A percentile compares a stretch with the other conserved stretches of the same genome.
phyloP scores from a whole-genome alignment of 2,888 invertebrate species.

The Buathra laborator region DNA sequence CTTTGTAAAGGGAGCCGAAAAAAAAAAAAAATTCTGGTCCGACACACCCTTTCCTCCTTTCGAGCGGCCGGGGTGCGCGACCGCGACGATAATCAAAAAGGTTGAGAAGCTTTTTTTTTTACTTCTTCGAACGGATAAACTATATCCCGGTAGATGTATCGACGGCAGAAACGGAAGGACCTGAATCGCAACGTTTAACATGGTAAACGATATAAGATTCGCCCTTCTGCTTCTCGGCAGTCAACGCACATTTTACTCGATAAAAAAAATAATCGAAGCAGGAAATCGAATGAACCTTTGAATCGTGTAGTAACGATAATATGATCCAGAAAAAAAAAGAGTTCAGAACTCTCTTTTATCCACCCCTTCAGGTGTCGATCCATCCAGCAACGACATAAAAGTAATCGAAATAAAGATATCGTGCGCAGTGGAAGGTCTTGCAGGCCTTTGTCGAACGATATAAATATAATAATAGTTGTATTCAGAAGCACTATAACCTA shows the following conservation, averaged over 20 bases:
- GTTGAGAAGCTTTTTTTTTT: constrained; percentile 13
- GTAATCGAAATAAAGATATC: neutral
- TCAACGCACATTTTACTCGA: neutral
- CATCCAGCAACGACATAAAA: constrained; percentile 7
- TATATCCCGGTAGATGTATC: too few relatives aligned
- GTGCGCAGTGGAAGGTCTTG: neutral
- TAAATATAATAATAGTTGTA: constrained; percentile 28
- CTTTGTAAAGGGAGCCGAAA: constrained; percentile 43
- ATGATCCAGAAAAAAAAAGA: constrained; percentile 4
- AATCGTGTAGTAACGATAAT: neutral
- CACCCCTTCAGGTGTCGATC: constrained; percentile 1
- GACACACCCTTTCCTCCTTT: constrained; percentile 63
- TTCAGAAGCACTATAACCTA: neutral
- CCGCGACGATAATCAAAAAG: constrained; percentile 34
- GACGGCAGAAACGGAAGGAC: too few relatives aligned
- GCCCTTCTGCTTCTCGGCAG: too few relatives aligned
- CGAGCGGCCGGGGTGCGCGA: constrained; percentile 42
- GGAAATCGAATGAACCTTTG: constrained; percentile 34
- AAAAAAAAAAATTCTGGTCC: constrained; percentile 33
- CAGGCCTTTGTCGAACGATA: constrained; percentile 4
- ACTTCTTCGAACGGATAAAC: neutral
- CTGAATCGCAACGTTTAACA: too few relatives aligned
- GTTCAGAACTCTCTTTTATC: neutral
- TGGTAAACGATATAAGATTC: too few relatives aligned
- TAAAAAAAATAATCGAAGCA: constrained; percentile 8